Conservation (phyloP, 2,113 vertebrate species). For the Manacus vitellinus region DNA sequence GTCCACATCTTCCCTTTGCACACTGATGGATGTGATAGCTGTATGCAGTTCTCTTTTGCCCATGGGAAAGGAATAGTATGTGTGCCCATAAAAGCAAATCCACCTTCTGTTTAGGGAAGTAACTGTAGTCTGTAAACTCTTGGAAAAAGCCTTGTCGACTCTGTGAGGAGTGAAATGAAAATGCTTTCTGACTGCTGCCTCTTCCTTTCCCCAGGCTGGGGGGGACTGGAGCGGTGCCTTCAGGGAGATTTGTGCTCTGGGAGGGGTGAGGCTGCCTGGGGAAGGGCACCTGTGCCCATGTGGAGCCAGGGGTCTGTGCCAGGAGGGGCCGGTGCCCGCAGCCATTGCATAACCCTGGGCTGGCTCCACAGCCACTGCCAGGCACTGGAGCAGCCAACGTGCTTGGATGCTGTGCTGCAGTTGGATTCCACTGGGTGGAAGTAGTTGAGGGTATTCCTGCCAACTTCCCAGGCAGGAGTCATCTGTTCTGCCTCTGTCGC, state of each 20-base stretch:
- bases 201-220: not conserved
- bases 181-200: not conserved
- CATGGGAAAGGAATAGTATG: not conserved
- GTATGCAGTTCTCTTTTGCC: not conserved
- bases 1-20: not conserved
- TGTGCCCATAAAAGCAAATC: not conserved
- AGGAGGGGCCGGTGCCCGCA: not conserved
- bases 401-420: not conserved
- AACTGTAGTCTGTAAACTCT: not conserved
- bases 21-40: accelerated
- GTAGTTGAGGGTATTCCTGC: not conserved
- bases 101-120: not conserved
- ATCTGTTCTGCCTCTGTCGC: not conserved
- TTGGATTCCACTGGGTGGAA: not conserved
- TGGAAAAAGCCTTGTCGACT: not conserved
- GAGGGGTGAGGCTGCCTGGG: not conserved
- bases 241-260: not conserved
- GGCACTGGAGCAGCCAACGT: not conserved
- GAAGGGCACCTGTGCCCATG: not conserved
- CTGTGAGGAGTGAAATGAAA: not conserved
- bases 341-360: not conserved
- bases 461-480: not conserved
- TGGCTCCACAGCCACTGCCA: not conserved
- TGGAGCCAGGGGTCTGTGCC: not conserved
- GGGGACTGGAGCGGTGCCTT: not conserved